These are phyloP conservation scores for Eolophus roseicapilla DNA, from an alignment of 2,113 vertebrate genomes.

Conservation along the genomic window DNA sequence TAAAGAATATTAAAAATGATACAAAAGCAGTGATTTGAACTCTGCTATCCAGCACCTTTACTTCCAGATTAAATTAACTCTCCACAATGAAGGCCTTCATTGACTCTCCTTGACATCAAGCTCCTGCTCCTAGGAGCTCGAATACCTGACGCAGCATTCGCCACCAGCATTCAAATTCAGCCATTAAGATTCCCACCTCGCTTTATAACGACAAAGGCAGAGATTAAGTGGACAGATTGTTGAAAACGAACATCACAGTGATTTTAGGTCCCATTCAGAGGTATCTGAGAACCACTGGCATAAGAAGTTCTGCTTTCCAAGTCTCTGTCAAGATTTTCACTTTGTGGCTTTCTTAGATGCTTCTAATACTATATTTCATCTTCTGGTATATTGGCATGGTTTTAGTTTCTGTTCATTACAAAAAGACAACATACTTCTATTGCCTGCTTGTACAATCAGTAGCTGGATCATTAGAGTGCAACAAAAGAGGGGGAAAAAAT, in stretches of 20 bases:
- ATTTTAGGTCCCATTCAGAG: not conserved
- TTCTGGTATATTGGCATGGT: not conserved
- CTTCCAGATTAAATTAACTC: not conserved
- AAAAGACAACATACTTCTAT: not conserved
- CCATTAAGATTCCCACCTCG: not conserved
- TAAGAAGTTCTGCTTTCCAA: not conserved
- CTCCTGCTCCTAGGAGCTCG: not conserved
- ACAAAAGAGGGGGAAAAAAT: not conserved
- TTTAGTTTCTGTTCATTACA: slow-evolving; percentile 23
- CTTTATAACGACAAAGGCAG: not conserved
- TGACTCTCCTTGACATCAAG: not conserved
- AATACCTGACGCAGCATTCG: not conserved
- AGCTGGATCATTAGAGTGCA: not conserved
- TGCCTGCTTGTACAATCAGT: not conserved
- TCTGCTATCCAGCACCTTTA: not conserved
- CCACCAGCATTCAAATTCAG: not conserved
- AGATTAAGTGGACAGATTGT: not conserved
- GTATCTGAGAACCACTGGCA: not conserved
- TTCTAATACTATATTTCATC: slow-evolving; percentile 13
- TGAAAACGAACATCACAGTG: not conserved
- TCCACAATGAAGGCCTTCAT: not conserved
- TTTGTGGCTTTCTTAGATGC: not conserved
- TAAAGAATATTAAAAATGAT: not conserved
- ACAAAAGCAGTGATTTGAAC: not conserved
- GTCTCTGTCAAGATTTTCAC: slow-evolving; percentile 15